Base-by-base conservation (phyloP, 2,888 invertebrate species). In the Blastobasis adustella region DNA sequence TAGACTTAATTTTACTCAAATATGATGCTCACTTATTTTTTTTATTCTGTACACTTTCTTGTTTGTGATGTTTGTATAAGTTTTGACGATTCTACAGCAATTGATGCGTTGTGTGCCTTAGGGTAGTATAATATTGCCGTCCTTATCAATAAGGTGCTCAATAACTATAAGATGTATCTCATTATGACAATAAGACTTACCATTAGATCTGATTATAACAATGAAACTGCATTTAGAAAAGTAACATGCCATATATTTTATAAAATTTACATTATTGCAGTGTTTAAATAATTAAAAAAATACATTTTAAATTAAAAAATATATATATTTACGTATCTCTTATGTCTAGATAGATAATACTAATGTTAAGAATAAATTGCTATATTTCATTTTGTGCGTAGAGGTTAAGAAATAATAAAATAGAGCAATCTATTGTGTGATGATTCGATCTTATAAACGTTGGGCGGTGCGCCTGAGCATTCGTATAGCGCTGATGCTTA, bases 231-330 rank as follows among this genome's bases (percentile, higher is more conserved):
- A 45, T 62, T 73, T 79, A 81, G 77, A 82, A 86, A 82, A 86
- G 75, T 87, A 88, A 88, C 86, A 86, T 86, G 84, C 81, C 84
- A 82, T 88, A 87, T 87, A 88, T 85, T 86, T 82, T 76, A 77
- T 80, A 80, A 77, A 80, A 73, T 77, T 73, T 80, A 81, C 77
- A 73, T 65, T 65, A 73, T 71, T 74, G 71, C 75, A 62, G 71
- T 76, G 71, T 76, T 74, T 73, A 73, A 71, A 73, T 71, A 72
- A 73, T 73, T 73, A 68, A 73, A 73, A 69, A 66, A 69, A 72
- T 56, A 56, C 53, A 55, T 47, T 45, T 66, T 66, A 69, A 67
- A 62, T 67, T 62, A 62, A 58, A 61, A 51, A 52, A 47, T 53
- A 49, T 51, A 54, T 50, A 23, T 23, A 23, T 23, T 23, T 23